A percentile compares a stretch with the other conserved stretches of the same genome.
These are phyloP conservation scores for Standfussiana lucernea DNA, from an alignment of 2,888 invertebrate genomes.

Conservation along the genomic window DNA sequence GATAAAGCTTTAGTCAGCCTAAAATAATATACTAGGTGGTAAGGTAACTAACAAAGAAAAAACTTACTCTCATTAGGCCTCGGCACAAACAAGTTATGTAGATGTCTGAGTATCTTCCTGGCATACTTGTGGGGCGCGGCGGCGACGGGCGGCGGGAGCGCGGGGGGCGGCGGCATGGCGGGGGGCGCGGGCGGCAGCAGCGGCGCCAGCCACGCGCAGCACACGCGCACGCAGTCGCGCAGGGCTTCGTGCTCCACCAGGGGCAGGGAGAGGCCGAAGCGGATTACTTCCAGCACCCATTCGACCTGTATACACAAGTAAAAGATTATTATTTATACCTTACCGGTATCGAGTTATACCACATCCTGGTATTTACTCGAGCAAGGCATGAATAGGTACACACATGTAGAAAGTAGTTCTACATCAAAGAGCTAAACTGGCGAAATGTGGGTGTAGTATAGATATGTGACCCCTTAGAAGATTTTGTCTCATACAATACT, in stretches of 20 bases:
- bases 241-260: constrained; percentile 98
- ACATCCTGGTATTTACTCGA: background rate
- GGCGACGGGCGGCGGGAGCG: constrained; percentile 97
- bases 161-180: constrained; percentile 95
- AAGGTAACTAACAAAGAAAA: background rate
- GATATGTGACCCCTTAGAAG: too few relatives aligned
- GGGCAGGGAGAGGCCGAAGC: constrained; percentile 97
- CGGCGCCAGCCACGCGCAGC: constrained; percentile 98
- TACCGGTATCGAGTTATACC: background rate
- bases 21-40: background rate
- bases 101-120: constrained; percentile 96
- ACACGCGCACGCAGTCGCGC: constrained; percentile 98
- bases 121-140: constrained; percentile 96
- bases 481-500: background rate
- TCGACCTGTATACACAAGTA: constrained; percentile 91
- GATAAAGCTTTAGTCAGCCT: background rate
- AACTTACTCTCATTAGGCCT: constrained; percentile 97
- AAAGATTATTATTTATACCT: background rate
- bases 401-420: background rate
- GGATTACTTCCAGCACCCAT: constrained; percentile 96
- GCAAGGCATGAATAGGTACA: background rate
- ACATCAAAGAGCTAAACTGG: background rate
- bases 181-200: constrained; percentile 96
- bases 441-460: background rate
- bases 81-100: constrained; percentile 98